These are phyloP conservation scores for Gymnarchus niloticus DNA, from an alignment of 2,113 vertebrate species.

Conservation along the genomic window DNA sequence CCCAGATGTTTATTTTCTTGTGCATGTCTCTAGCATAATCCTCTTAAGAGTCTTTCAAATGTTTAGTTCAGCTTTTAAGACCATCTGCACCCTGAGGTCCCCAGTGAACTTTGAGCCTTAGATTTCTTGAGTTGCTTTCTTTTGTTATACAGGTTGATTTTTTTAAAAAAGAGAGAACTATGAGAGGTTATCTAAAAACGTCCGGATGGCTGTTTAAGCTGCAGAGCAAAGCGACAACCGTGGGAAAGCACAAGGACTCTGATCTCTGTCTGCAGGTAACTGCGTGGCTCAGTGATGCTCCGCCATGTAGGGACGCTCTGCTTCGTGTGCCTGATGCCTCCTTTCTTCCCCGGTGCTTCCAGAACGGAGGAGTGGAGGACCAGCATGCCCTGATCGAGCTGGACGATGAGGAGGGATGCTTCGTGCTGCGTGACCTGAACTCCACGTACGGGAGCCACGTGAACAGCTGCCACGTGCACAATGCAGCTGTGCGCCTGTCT, in stretches of 20 bases:
- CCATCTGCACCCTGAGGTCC: background rate
- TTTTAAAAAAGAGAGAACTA: constrained; percentile 23
- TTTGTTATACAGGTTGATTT: background rate
- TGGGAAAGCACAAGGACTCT: constrained; percentile 59
- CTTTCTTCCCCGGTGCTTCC: background rate
- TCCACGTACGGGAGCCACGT: constrained; percentile 64
- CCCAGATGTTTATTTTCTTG: background rate
- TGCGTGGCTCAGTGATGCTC: background rate
- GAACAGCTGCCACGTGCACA: constrained; percentile 72
- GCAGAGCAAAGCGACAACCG: constrained; percentile 47
- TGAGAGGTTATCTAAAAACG: constrained; percentile 64
- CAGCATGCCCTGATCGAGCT: constrained; percentile 64
- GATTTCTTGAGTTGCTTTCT: background rate
- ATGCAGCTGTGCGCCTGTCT: constrained; percentile 59
- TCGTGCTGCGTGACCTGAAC: constrained; percentile 67
- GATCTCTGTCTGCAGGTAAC: constrained; percentile 68
- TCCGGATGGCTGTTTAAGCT: constrained; percentile 58
- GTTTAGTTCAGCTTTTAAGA: no score
- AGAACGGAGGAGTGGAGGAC: constrained; percentile 59
- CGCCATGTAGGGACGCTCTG: background rate
- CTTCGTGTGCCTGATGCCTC: background rate
- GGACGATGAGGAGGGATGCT: constrained; percentile 45
- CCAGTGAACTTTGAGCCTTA: background rate
- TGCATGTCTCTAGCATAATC: background rate
- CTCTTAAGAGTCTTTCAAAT: no score